These are phyloP conservation scores for Siphonodentalium dalli DNA, from an alignment of 2,888 invertebrate species.

Conservation along the genomic window DNA sequence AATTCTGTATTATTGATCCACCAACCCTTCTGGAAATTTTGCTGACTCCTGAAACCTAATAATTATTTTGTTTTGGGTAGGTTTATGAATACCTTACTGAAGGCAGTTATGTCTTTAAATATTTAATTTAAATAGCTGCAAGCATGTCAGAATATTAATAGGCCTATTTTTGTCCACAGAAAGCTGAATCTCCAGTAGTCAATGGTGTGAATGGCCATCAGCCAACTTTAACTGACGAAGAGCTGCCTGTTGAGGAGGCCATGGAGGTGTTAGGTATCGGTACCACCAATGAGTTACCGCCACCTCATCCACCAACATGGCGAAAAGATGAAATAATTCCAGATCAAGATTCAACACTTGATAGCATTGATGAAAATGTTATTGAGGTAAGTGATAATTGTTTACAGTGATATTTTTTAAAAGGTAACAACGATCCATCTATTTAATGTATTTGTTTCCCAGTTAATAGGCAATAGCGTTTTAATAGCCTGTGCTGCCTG, in stretches of 20 bases:
- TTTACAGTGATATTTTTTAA: background rate
- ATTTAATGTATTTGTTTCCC: background rate
- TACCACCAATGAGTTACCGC: conserved; percentile 40
- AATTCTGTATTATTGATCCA: too few relatives aligned
- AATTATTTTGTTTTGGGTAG: too few relatives aligned
- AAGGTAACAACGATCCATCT: background rate
- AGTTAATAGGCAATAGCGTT: background rate
- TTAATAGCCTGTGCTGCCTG: too few relatives aligned
- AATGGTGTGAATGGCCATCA: conserved; percentile 4
- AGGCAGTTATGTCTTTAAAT: background rate
- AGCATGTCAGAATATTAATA: too few relatives aligned
- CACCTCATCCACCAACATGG: conserved; percentile 53
- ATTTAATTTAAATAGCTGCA: too few relatives aligned
- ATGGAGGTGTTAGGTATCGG: conserved; percentile 52
- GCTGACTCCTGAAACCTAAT: too few relatives aligned
- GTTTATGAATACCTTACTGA: too few relatives aligned
- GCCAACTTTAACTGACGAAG: conserved; percentile 21
- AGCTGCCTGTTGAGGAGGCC: conserved; percentile 47
- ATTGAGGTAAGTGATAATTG: conserved; percentile 46
- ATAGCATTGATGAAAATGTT: conserved; percentile 61
- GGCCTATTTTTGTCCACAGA: background rate
- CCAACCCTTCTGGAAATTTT: too few relatives aligned
- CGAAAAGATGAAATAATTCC: conserved; percentile 59
- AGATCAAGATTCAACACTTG: conserved; percentile 56
- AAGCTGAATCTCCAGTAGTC: background rate